Evolutionary conservation across 2,797 vertebrate genomes (phyloP).

Genomic region (Acrossocheilus fasciatus): DNA sequence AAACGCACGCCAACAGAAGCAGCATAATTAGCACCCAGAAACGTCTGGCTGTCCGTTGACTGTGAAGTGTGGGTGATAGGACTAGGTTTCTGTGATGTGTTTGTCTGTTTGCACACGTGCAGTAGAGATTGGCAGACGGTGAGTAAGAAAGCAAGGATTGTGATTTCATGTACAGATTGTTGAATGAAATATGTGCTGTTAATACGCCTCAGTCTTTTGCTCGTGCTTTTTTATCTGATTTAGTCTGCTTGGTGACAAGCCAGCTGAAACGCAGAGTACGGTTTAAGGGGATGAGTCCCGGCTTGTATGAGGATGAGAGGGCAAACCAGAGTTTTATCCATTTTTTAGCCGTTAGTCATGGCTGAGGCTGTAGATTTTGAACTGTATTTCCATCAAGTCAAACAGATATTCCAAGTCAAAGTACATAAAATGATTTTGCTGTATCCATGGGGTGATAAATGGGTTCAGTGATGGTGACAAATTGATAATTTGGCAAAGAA

Average conservation of each 20-base stretch:
- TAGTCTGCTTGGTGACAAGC: conserved; percentile 69
- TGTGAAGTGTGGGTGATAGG: conserved; percentile 9
- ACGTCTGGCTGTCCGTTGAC: neutral
- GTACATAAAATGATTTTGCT: neutral
- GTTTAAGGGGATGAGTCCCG: conserved; percentile 51
- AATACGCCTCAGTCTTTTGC: conserved; percentile 70
- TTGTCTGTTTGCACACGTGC: neutral
- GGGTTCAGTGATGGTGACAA: neutral
- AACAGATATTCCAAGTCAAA: conserved; percentile 4
- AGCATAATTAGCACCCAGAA: conserved; percentile 29
- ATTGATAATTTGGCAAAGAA: neutral
- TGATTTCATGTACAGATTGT: conserved; percentile 8
- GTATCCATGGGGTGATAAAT: neutral
- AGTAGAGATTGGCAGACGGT: neutral
- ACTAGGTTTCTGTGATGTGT: conserved; percentile 7
- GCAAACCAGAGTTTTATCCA: conserved; percentile 47
- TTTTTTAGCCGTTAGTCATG: conserved; percentile 39
- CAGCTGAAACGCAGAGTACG: conserved; percentile 40
- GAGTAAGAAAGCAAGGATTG: neutral
- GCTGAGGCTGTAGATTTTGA: conserved; percentile 24
- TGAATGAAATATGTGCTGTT: conserved; percentile 59
- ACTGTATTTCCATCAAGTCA: conserved; percentile 5
- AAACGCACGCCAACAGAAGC: neutral
- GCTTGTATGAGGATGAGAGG: conserved; percentile 50
- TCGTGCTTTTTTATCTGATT: conserved; percentile 68